Evolutionary conservation across 2,797 vertebrate species (phyloP).

Genomic region (Streptopelia turtur): DNA sequence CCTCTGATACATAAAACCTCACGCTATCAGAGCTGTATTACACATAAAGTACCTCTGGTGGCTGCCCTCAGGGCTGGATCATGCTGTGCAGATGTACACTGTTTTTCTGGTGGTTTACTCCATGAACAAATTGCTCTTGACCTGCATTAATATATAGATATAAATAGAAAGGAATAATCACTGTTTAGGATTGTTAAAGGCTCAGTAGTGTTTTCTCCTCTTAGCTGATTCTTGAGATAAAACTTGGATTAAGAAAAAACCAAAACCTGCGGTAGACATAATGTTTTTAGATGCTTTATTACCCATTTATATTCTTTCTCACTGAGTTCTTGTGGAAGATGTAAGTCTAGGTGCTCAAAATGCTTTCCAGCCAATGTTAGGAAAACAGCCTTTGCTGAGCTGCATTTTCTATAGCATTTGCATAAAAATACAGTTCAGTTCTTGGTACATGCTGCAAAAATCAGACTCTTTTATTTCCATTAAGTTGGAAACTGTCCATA

Average conservation of each 20-base stretch:
- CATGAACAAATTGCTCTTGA: not conserved
- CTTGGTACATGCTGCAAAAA: conserved; percentile 32
- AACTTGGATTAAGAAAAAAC: not conserved
- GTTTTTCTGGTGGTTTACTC: not conserved
- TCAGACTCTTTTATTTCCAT: conserved; percentile 40
- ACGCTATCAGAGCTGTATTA: not conserved
- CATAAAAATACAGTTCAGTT: conserved; percentile 60
- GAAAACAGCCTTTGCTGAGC: conserved; percentile 52
- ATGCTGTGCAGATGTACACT: fast-evolving
- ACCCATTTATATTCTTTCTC: not conserved
- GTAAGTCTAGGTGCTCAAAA: conserved; percentile 16
- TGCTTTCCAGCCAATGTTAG: not conserved
- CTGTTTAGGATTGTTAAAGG: not conserved
- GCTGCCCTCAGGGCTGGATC: not conserved
- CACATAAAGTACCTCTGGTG: not conserved
- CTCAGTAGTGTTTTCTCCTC: not conserved
- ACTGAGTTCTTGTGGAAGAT: conserved; percentile 30
- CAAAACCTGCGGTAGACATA: not conserved
- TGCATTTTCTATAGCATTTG: conserved; percentile 54
- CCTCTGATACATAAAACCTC: not conserved
- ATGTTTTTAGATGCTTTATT: not conserved
- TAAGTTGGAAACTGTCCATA: conserved; percentile 62
- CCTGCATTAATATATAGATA: not conserved
- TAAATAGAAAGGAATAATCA: not conserved
- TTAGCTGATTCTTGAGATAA: not conserved